Evolutionary conservation across 2,113 vertebrate species (phyloP).

Genomic region (Anhinga anhinga): DNA sequence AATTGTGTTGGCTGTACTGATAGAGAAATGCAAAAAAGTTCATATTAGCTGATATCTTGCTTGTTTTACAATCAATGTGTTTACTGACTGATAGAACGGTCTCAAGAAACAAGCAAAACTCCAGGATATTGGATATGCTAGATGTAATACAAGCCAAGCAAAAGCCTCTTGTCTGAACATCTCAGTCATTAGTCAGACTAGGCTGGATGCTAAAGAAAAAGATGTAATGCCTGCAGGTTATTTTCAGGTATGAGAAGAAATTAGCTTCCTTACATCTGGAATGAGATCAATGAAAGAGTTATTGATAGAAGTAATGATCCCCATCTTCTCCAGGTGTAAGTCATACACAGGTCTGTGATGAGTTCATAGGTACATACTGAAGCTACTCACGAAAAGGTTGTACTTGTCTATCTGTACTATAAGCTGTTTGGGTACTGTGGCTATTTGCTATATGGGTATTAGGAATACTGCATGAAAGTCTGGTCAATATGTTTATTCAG

Average conservation of each 20-base stretch:
- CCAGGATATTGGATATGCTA: background rate
- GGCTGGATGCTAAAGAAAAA: background rate
- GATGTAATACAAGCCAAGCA: background rate
- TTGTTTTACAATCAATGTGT: slow-evolving; percentile 42
- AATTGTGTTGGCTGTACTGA: slow-evolving; percentile 19
- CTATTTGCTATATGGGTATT: background rate
- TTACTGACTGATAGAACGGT: slow-evolving; percentile 40
- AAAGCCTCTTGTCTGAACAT: slow-evolving; percentile 11
- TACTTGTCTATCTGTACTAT: background rate
- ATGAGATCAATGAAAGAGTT: background rate
- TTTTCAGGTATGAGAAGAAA: background rate
- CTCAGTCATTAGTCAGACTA: slow-evolving; percentile 2
- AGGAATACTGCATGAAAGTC: background rate
- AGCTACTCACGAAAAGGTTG: background rate
- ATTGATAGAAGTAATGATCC: background rate
- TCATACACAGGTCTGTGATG: background rate
- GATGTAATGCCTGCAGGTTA: background rate
- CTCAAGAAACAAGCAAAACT: background rate
- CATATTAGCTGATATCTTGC: slow-evolving; percentile 14
- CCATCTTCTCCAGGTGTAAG: background rate
- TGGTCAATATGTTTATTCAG: background rate
- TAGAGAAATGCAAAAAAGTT: slow-evolving; percentile 16
- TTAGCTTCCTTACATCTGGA: background rate
- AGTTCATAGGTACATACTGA: background rate
- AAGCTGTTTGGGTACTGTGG: background rate